Evolutionary conservation across 1,140 invertebrate species (phyloP).

Genomic region (Micrasema minimum): DNA sequence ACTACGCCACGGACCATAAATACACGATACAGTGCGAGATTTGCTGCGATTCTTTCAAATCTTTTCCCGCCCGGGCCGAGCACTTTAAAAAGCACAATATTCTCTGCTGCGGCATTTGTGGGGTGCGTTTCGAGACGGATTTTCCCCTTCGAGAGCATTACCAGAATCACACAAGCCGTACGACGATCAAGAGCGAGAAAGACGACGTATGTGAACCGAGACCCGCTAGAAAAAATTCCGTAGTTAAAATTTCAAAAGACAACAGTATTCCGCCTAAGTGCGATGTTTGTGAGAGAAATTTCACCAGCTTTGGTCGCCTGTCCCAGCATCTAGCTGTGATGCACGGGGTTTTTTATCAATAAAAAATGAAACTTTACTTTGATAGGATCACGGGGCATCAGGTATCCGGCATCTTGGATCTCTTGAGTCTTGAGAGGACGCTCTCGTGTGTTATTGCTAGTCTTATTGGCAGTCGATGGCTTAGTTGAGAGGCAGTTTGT

Average conservation of each 20-base stretch:
- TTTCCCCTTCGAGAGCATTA: conserved; percentile 9
- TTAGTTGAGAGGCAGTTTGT: no score
- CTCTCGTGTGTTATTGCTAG: no score
- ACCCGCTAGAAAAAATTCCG: no score
- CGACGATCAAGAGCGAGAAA: not conserved
- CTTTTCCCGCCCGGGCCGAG: not conserved
- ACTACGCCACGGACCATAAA: not conserved
- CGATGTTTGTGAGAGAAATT: conserved; percentile 9
- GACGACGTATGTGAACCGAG: not conserved
- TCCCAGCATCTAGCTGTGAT: conserved; percentile 10
- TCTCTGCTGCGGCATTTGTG: conserved; percentile 10
- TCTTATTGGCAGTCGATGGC: no score
- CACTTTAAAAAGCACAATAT: not conserved
- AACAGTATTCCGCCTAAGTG: conserved; percentile 3
- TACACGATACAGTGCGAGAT: conserved; percentile 7
- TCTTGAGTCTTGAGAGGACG: no score
- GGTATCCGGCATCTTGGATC: no score
- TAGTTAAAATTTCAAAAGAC: not conserved
- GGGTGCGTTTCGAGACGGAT: not conserved
- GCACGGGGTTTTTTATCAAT: no score
- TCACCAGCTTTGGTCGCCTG: conserved; percentile 19
- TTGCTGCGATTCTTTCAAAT: not conserved
- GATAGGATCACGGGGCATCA: no score
- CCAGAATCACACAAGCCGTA: not conserved
- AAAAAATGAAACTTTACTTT: no score